Base-by-base conservation (phyloP, 2,888 invertebrate genomes). In the Andrena bicolor region DNA sequence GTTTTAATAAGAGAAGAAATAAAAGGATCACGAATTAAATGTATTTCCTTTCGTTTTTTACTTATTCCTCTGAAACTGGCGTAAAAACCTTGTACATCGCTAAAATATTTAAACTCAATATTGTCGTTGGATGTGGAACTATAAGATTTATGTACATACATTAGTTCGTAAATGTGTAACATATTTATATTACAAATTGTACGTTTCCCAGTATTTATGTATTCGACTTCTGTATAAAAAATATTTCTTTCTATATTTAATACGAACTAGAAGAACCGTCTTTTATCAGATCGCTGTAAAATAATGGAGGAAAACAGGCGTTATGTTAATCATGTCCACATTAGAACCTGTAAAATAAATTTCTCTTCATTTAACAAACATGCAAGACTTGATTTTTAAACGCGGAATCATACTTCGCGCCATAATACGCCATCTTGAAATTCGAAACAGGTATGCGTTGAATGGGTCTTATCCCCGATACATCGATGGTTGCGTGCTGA, bases 341-440 rank as follows among this genome's bases (percentile, higher is more conserved):
- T 20, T 56, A 56, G 23, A 56, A 23, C 23, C 23, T 56, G 23
- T 56, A 23, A 56, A 56, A 23, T 26, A 13, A 56, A 23, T 23
- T 23, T 23, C 10, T 10, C 10, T 56, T 56, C 23, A 58, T 28
- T 58, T 28, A 28, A 13, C 13, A n/a, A 16, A 28, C 26, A 30
- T 2, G 10, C 13, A 26, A 32, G 41, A 64, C 3, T 53, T 32
- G n/a, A 32, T 35, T 35, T 6, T 13, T 32, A 30, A 56, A 56
- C 20, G 30, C 26, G 4, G 35, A 70, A 26, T 71, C 61, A 20
- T 61, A 60, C 0, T 5, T 60, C 48, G 66, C 80, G 80, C 72
- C 48, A 13, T 8, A 16, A 72, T 2, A 32, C 71, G 66, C 80
- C 79, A 78, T 80, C 53, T 72, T 61, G 64, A 68, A 70, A 51